A percentile compares a stretch with the other conserved stretches of the same genome.
These are phyloP conservation scores for Gnathonemus echidnorhynchus DNA, from an alignment of 2,113 vertebrate genomes.

Conservation along the genomic window DNA sequence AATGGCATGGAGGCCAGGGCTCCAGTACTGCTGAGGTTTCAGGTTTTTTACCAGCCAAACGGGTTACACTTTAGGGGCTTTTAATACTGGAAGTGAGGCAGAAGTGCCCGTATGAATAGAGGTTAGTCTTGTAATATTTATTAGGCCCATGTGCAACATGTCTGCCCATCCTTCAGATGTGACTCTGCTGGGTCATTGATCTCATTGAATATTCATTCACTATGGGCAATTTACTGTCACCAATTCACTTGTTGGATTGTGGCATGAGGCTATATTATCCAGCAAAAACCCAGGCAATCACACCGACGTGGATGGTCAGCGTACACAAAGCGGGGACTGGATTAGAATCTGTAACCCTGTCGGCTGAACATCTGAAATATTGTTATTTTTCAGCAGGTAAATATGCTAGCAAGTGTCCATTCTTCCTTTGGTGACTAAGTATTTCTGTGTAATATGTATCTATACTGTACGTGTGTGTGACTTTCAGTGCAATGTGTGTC, in stretches of 20 bases:
- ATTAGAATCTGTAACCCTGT: neutral
- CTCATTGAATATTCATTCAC: neutral
- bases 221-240: neutral
- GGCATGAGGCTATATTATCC: neutral
- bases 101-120: neutral
- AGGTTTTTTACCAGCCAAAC: neutral
- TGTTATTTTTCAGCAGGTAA: neutral
- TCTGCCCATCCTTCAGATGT: neutral
- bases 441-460: neutral
- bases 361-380: neutral
- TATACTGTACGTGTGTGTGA: conserved; percentile 15
- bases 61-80: neutral
- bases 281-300: neutral
- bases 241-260: neutral
- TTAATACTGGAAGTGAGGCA: neutral
- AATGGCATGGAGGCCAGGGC: neutral
- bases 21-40: neutral
- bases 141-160: neutral
- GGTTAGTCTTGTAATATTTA: neutral
- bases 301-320: neutral
- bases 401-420: neutral
- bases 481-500: neutral
- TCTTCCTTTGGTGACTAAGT: neutral
- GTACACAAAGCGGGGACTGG: neutral
- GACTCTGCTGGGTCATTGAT: neutral